Conservation (phyloP, 2,797 vertebrate genomes). For the Jordanella pulchra region DNA sequence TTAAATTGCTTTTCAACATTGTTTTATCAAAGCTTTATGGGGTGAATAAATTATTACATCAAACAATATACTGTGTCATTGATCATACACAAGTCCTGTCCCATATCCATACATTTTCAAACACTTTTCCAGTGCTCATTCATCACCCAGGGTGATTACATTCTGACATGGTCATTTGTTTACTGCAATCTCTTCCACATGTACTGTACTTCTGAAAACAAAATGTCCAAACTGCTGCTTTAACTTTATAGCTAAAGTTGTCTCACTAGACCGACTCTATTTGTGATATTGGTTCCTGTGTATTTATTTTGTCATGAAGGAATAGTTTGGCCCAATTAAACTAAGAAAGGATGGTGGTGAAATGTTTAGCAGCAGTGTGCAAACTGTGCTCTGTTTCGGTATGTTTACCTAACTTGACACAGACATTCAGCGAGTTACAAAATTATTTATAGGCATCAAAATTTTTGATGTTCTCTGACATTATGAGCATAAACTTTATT, state of each 20-base stretch:
- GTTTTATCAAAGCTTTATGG: constrained; percentile 99
- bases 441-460: not conserved
- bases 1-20: constrained; percentile 99
- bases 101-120: constrained; percentile 81
- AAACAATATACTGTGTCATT: constrained; percentile 97
- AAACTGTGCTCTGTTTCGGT: constrained; percentile 28
- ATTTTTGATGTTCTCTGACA: not conserved
- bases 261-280: constrained; percentile 8
- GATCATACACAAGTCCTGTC: constrained; percentile 92
- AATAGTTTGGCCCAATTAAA: constrained; percentile 26
- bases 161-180: constrained; percentile 80
- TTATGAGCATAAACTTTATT: not conserved
- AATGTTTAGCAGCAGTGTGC: constrained; percentile 24
- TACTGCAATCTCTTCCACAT: constrained; percentile 65
- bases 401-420: constrained; percentile 71
- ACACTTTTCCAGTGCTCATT: constrained; percentile 74
- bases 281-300: constrained; percentile 4
- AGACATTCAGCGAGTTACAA: constrained; percentile 31
- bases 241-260: constrained; percentile 7
- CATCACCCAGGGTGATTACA: constrained; percentile 79
- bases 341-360: constrained; percentile 26
- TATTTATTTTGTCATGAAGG: constrained; percentile 13
- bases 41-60: constrained; percentile 99
- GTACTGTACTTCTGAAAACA: constrained; percentile 53
- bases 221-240: not conserved